phyloP scores from a whole-genome alignment of 2,797 vertebrate species.

The Enteromius radiatus region DNA sequence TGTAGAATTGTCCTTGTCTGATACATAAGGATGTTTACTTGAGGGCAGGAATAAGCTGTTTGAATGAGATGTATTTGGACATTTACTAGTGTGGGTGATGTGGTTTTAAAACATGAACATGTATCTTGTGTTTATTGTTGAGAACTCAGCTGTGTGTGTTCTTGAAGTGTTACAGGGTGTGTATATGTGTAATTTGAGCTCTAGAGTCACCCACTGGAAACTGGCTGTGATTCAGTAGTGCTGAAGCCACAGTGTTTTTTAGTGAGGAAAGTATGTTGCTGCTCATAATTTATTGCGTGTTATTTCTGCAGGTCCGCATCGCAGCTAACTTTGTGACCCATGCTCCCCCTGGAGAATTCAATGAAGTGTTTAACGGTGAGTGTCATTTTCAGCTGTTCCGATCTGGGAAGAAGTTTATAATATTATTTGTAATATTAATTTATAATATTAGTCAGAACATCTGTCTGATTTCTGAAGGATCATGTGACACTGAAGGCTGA shows the following conservation, averaged over 20 bases:
- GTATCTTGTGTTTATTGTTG: neutral
- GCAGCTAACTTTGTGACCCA: constrained; percentile 98
- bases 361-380: constrained; percentile 98
- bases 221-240: neutral
- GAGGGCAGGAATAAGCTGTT: neutral
- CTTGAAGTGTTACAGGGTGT: constrained; percentile 2
- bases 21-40: neutral
- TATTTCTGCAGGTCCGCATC: constrained; percentile 88
- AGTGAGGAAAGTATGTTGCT: neutral
- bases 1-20: neutral
- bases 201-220: neutral
- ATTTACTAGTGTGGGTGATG: constrained; percentile 1
- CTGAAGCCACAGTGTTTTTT: neutral
- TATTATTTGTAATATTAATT: too few relatives aligned
- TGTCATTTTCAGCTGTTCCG: constrained; percentile 43
- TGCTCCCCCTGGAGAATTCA: constrained; percentile 97
- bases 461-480: too few relatives aligned
- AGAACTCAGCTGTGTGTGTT: neutral
- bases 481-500: too few relatives aligned
- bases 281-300: constrained; percentile 4
- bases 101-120: neutral
- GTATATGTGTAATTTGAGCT: constrained; percentile 16
- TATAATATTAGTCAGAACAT: too few relatives aligned
- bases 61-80: neutral
- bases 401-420: too few relatives aligned